Percentiles rank a stretch among this genome's conserved stretches.
phyloP scores from a whole-genome alignment of 30 jellyfish, hydroid and myxozoan genomes.

The Rhopilema esculentum region DNA sequence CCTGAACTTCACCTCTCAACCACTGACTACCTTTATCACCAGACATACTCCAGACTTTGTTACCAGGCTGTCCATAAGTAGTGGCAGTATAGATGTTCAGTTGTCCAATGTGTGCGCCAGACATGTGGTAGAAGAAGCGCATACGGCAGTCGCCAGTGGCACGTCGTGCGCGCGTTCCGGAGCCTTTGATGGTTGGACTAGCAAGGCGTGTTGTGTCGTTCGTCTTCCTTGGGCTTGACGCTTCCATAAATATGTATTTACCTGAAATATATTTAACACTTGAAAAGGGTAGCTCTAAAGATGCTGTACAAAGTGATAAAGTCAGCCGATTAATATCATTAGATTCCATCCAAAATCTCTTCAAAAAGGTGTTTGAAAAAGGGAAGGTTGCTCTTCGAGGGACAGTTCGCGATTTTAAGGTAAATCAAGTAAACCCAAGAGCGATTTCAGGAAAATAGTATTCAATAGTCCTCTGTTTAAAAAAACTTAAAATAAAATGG shows the following conservation, averaged over 20 bases:
- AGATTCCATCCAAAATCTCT: no score
- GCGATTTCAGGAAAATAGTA: no score
- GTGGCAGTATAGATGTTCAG: constrained; percentile 93
- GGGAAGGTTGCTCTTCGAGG: no score
- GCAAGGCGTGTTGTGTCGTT: constrained; percentile 94
- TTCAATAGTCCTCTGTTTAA: no score
- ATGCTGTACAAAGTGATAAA: background rate
- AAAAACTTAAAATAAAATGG: no score
- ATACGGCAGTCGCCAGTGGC: constrained; percentile 79
- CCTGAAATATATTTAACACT: constrained; percentile 65
- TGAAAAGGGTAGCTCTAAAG: background rate
- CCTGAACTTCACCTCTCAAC: constrained; percentile 78
- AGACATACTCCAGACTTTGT: constrained; percentile 67
- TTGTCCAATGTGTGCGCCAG: constrained; percentile 83
- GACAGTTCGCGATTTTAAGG: no score
- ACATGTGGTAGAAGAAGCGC: constrained; percentile 98
- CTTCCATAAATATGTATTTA: constrained; percentile 86
- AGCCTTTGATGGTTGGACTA: constrained; percentile 86
- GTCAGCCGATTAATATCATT: no score
- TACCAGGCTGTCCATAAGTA: constrained; percentile 83
- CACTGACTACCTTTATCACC: constrained; percentile 87
- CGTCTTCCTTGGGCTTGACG: constrained; percentile 85
- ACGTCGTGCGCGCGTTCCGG: constrained; percentile 75
- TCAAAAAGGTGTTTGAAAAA: no score
- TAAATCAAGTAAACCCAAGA: no score